A percentile compares a stretch with the other conserved stretches of the same genome.
These are phyloP conservation scores for Sturnira hondurensis DNA, from an alignment of 2,113 vertebrate genomes.

Conservation along the genomic window DNA sequence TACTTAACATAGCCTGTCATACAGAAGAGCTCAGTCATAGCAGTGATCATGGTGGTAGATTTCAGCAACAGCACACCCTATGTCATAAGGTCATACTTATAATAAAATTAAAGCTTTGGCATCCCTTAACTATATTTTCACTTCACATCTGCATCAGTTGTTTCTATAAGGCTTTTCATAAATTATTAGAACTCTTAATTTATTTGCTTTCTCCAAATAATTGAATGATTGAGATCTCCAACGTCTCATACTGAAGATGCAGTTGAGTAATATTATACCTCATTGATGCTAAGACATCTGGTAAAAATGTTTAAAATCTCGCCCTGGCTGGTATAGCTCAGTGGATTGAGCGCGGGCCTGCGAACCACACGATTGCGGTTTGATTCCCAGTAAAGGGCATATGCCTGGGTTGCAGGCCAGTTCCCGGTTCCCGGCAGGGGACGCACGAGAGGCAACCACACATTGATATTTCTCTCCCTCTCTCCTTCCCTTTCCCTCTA, in stretches of 20 bases:
- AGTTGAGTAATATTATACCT: not conserved
- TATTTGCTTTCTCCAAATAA: slow-evolving; percentile 21
- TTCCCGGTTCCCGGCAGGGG: too few relatives aligned
- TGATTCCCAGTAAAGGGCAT: too few relatives aligned
- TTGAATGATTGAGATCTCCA: not conserved
- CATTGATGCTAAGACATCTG: not conserved
- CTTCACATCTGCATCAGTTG: not conserved
- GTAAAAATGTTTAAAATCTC: not conserved
- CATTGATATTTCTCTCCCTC: too few relatives aligned
- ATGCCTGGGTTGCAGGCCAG: too few relatives aligned
- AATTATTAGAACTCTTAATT: not conserved
- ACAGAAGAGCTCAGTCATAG: not conserved
- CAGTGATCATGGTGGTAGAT: not conserved
- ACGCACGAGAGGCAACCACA: too few relatives aligned
- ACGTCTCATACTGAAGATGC: not conserved
- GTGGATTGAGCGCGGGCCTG: too few relatives aligned
- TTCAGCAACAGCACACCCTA: not conserved
- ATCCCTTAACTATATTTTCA: not conserved
- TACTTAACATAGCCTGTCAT: not conserved
- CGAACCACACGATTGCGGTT: too few relatives aligned
- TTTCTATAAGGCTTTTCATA: not conserved
- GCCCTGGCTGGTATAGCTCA: too few relatives aligned
- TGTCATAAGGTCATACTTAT: not conserved
- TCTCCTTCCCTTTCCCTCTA: too few relatives aligned
- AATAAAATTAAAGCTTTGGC: not conserved